Conservation (phyloP, 2,888 invertebrate species). For the Sinotaia quadrata region DNA sequence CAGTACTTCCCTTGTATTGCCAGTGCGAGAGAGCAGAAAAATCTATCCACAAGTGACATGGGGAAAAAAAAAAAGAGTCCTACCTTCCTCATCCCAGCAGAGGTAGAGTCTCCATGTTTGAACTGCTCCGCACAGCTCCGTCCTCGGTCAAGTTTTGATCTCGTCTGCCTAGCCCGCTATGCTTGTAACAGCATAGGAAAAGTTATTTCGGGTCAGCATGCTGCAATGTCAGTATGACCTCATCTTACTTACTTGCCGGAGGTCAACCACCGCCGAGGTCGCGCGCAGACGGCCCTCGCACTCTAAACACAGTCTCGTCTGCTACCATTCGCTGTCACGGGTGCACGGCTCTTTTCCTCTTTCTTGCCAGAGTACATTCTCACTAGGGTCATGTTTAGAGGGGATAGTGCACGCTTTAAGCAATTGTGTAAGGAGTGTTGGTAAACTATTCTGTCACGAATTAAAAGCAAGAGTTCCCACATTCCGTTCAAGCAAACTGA, state of each 20-base stretch:
- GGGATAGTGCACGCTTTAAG: not conserved
- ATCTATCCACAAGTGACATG: no score
- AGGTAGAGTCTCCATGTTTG: not conserved
- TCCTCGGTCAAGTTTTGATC: slow-evolving; percentile 11
- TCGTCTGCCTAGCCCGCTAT: slow-evolving; percentile 17
- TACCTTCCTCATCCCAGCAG: not conserved
- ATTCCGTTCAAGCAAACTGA: slow-evolving; percentile 11
- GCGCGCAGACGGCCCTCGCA: slow-evolving; percentile 21
- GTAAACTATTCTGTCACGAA: not conserved
- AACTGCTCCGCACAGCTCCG: not conserved
- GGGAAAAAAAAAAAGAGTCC: not conserved
- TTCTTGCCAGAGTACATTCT: not conserved
- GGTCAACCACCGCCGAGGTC: slow-evolving; percentile 40
- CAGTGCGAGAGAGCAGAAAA: not conserved
- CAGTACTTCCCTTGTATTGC: not conserved
- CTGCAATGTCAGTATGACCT: slow-evolving; percentile 41
- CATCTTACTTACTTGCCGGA: slow-evolving; percentile 39
- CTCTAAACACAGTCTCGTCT: slow-evolving; percentile 19
- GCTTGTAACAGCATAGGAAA: slow-evolving; percentile 20
- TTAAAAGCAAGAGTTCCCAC: not conserved
- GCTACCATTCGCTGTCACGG: slow-evolving; percentile 27
- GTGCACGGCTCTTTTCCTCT: not conserved
- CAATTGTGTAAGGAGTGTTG: no score
- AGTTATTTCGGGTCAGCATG: slow-evolving; percentile 41
- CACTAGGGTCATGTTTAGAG: no score